Percentiles rank a stretch among this genome's conserved stretches.
These are phyloP conservation scores for Dicerorhinus sumatrensis DNA, from an alignment of 2,113 vertebrate genomes.

Conservation along the genomic window DNA sequence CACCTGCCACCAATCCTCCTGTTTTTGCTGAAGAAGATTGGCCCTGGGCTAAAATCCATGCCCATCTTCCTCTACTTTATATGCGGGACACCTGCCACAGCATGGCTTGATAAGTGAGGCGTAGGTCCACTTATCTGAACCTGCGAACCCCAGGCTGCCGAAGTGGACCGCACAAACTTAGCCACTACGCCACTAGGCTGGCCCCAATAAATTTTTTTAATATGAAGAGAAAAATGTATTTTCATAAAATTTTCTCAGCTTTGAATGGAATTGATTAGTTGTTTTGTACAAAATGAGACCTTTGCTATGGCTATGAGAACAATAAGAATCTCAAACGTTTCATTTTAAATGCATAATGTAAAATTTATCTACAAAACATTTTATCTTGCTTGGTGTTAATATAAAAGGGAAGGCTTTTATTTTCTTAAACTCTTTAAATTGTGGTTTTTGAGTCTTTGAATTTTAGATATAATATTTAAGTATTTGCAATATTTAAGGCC, in stretches of 20 bases:
- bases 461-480: conserved; percentile 13
- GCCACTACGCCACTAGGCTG: too few species aligned
- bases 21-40: too few species aligned
- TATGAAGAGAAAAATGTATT: background rate
- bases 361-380: conserved; percentile 10
- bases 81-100: too few species aligned
- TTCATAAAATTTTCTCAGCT: background rate
- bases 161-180: too few species aligned
- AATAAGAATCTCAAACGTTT: background rate
- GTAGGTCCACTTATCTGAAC: too few species aligned
- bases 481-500: background rate
- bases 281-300: background rate
- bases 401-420: background rate
- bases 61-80: too few species aligned
- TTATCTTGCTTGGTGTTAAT: background rate
- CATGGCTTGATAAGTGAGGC: too few species aligned
- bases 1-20: too few species aligned
- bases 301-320: background rate
- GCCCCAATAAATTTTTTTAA: background rate
- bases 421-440: conserved; percentile 31
- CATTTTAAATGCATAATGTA: background rate
- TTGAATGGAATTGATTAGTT: background rate
- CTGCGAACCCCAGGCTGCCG: too few species aligned
- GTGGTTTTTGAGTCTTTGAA: background rate
- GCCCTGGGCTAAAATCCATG: too few species aligned